Percentiles rank a stretch among this genome's conserved stretches.
These are phyloP conservation scores for Otus sunia DNA, from an alignment of 2,113 vertebrate genomes.

Conservation along the genomic window DNA sequence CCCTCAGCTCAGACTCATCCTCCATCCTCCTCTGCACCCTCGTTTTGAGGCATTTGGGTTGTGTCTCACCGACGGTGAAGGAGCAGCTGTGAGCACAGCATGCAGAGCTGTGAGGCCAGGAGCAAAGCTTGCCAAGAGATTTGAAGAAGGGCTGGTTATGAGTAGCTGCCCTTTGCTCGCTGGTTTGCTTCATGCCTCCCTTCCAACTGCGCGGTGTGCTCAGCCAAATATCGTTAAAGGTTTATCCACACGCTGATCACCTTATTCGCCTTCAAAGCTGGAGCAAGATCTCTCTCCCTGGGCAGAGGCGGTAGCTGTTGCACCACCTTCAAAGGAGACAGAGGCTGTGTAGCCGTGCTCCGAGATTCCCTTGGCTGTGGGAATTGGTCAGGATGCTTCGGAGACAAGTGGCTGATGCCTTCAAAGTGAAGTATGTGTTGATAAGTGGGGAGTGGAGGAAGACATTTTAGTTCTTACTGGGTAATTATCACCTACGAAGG, in stretches of 20 bases:
- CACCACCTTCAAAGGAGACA: neutral
- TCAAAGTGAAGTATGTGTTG: neutral
- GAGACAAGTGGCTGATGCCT: neutral
- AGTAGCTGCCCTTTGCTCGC: conserved; percentile 23
- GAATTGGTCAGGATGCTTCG: neutral
- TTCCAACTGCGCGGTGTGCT: neutral
- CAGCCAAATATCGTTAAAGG: conserved; percentile 25
- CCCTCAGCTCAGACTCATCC: neutral
- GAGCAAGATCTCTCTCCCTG: fast-evolving
- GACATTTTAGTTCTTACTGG: conserved; percentile 1
- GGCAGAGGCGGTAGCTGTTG: neutral
- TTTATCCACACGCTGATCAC: neutral
- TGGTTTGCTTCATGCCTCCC: neutral
- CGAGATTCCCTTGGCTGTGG: fast-evolving
- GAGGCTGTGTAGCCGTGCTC: fast-evolving
- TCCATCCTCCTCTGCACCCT: neutral
- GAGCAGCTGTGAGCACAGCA: conserved; percentile 58
- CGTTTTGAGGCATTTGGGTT: neutral
- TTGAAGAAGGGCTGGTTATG: neutral
- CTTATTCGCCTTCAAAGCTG: neutral
- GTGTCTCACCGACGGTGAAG: neutral
- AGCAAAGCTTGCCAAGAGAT: conserved; percentile 39
- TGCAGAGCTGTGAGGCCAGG: neutral
- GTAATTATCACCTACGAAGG: conserved; percentile 19
- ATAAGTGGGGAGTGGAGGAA: neutral